phyloP scores from a whole-genome alignment of 37 sponge, comb jelly and placozoan genomes.

The Beroe forskalii region DNA sequence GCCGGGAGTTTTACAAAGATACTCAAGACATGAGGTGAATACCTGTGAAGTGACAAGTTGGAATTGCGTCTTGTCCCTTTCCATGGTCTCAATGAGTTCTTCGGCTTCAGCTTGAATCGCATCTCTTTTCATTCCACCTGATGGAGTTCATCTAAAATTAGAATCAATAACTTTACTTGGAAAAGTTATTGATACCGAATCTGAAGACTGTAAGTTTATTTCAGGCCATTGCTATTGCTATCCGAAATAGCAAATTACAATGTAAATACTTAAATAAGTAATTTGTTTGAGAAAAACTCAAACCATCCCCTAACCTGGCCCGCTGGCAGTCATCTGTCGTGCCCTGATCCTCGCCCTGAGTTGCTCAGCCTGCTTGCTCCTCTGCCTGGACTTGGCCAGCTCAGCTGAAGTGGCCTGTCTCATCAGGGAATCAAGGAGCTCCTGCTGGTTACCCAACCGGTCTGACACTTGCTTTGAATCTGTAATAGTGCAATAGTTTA shows the following conservation, averaged over 20 bases:
- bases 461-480: not conserved
- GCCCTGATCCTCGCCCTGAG: slow-evolving; percentile 33
- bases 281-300: too few relatives aligned
- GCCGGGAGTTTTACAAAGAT: not conserved
- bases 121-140: slow-evolving; percentile 12
- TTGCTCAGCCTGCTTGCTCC: slow-evolving; percentile 47
- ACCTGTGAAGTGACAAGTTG: slow-evolving; percentile 17
- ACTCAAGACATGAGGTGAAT: not conserved
- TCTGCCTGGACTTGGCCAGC: not conserved
- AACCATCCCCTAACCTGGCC: not conserved
- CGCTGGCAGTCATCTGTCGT: slow-evolving; percentile 20
- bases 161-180: too few relatives aligned
- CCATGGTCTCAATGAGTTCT: slow-evolving; percentile 20
- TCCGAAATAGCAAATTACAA: too few relatives aligned
- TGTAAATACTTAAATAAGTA: too few relatives aligned
- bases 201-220: too few relatives aligned
- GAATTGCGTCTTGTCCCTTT: slow-evolving; percentile 42
- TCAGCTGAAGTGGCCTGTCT: slow-evolving; percentile 54
- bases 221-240: too few relatives aligned
- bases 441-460: slow-evolving; percentile 19
- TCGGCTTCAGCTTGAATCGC: slow-evolving; percentile 25
- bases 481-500: too few relatives aligned
- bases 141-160: too few relatives aligned
- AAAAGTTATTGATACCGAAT: too few relatives aligned
- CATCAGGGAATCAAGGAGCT: slow-evolving; percentile 17